A percentile compares a stretch with the other conserved stretches of the same genome.
These are phyloP conservation scores for Pristionchus mayeri DNA, from an alignment of 2,888 invertebrate species.

Conservation along the genomic window DNA sequence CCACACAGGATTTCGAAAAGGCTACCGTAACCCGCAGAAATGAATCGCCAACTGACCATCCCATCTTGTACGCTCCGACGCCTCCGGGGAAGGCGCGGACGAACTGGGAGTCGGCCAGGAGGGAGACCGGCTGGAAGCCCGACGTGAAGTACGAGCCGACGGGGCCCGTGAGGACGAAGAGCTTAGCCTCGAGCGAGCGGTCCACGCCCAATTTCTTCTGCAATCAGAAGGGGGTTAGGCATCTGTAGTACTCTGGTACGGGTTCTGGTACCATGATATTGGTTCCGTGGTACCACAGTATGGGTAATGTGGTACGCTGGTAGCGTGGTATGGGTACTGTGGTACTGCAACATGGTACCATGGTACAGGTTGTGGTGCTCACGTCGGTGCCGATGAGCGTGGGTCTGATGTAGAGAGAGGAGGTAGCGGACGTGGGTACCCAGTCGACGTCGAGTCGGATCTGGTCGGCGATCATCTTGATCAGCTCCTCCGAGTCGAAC, in stretches of 20 bases:
- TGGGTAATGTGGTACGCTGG: background rate
- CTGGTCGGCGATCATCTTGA: constrained; percentile 88
- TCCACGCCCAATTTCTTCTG: constrained; percentile 94
- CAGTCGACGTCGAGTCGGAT: constrained; percentile 95
- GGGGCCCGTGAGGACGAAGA: constrained; percentile 92
- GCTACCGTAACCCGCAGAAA: background rate
- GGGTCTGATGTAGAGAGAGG: constrained; percentile 95
- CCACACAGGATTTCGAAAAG: too few relatives aligned
- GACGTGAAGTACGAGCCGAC: constrained; percentile 91
- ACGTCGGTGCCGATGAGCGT: constrained; percentile 97
- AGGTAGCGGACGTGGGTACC: constrained; percentile 90
- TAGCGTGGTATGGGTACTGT: background rate
- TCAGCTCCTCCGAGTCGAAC: constrained; percentile 89
- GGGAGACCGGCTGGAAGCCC: constrained; percentile 82
- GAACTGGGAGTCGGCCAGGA: constrained; percentile 92
- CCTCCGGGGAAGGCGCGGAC: constrained; percentile 88
- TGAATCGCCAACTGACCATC: constrained; percentile 83
- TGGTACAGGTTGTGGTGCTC: constrained; percentile 77
- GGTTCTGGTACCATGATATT: too few relatives aligned
- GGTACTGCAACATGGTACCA: background rate
- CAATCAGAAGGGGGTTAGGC: too few relatives aligned
- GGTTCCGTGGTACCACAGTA: too few relatives aligned
- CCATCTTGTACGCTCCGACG: constrained; percentile 93
- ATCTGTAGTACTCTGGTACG: too few relatives aligned
- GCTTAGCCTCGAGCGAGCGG: constrained; percentile 88